phyloP scores from a whole-genome alignment of 2,113 vertebrate species.

The Campylomormyrus tamandua region DNA sequence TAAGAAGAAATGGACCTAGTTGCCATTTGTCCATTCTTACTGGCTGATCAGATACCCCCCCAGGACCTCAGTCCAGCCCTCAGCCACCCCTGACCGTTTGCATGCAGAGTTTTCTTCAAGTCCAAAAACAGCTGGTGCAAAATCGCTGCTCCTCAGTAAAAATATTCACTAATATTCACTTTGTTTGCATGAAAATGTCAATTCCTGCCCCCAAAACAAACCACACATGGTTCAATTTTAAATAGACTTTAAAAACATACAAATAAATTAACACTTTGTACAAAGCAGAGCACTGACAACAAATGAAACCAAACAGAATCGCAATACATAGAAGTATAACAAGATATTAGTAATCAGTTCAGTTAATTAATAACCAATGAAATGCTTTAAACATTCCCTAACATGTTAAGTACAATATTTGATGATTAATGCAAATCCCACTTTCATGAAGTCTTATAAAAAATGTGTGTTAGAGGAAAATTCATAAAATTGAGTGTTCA shows the following conservation, averaged over 20 bases:
- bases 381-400: conserved; percentile 7
- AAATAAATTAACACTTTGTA: conserved; percentile 66
- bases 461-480: neutral
- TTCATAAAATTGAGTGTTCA: neutral
- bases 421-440: neutral
- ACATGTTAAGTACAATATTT: neutral
- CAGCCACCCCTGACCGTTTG: neutral
- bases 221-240: neutral
- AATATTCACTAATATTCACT: neutral
- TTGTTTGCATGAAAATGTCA: neutral
- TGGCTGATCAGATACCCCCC: neutral
- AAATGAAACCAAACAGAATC: neutral
- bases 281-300: conserved; percentile 43
- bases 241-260: conserved; percentile 32
- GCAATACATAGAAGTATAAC: neutral
- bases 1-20: neutral
- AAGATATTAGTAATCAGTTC: neutral
- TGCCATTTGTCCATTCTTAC: neutral
- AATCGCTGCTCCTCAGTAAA: neutral
- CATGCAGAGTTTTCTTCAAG: neutral
- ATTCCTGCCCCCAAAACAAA: neutral
- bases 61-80: neutral
- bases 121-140: neutral
- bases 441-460: neutral
- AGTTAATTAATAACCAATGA: neutral